phyloP scores from a whole-genome alignment of 1,140 invertebrate genomes.

The Globodera ellingtonae region DNA sequence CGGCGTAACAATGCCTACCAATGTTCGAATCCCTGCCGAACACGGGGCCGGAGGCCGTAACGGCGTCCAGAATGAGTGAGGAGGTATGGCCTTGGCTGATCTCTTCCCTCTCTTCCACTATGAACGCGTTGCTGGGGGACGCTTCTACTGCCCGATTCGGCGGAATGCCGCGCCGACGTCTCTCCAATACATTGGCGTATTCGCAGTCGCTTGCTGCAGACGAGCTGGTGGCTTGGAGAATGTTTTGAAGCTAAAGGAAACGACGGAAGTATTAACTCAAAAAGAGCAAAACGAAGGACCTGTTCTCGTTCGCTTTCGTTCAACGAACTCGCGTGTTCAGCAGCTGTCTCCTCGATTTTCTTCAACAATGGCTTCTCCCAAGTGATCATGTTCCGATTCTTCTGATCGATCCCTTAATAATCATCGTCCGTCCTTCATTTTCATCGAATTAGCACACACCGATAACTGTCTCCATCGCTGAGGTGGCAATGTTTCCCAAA shows the following conservation, averaged over 20 bases:
- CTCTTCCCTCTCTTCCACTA: slow-evolving; percentile 43
- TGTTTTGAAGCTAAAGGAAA: slow-evolving; percentile 60
- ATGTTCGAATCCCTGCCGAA: neutral
- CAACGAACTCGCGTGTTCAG: slow-evolving; percentile 60
- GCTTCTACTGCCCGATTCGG: neutral
- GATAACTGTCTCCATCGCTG: slow-evolving; percentile 63
- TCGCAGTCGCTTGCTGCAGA: slow-evolving; percentile 54
- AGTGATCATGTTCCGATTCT: slow-evolving; percentile 63
- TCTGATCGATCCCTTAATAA: slow-evolving; percentile 57
- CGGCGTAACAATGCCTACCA: neutral
- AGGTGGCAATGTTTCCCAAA: slow-evolving; percentile 60
- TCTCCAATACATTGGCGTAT: slow-evolving; percentile 42
- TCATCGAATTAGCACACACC: slow-evolving; percentile 37
- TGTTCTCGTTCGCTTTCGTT: slow-evolving; percentile 64
- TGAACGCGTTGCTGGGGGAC: neutral
- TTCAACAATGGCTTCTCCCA: slow-evolving; percentile 64
- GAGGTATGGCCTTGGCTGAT: slow-evolving; percentile 54
- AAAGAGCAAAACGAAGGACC: slow-evolving; percentile 27
- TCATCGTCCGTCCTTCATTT: neutral
- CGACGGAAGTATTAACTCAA: neutral
- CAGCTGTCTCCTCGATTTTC: slow-evolving; percentile 64
- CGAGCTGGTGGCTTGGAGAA: slow-evolving; percentile 61
- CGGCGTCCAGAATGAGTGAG: slow-evolving; percentile 61
- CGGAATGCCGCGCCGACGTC: neutral
- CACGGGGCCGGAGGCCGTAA: slow-evolving; percentile 34